A percentile compares a stretch with the other conserved stretches of the same genome.
These are phyloP conservation scores for Trachelus troglodyta DNA, from an alignment of 2,888 invertebrate species.

Conservation along the genomic window DNA sequence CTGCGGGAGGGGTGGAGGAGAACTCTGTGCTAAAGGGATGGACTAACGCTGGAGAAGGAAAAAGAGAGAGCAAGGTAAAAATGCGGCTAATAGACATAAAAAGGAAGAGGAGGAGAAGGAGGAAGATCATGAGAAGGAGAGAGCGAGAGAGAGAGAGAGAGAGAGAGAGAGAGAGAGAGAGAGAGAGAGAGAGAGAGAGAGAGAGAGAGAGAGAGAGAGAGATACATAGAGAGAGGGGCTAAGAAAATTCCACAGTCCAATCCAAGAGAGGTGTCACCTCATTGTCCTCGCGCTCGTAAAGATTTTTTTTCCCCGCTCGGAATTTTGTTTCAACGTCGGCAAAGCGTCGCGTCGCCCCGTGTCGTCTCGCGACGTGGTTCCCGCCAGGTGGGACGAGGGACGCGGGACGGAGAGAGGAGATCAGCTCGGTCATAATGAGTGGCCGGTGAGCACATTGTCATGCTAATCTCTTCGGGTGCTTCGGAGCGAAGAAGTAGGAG, in stretches of 20 bases:
- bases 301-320: constrained; percentile 39
- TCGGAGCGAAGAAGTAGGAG: constrained; percentile 26
- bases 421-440: constrained; percentile 58
- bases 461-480: constrained; percentile 54
- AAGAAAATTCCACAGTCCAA: constrained; percentile 30
- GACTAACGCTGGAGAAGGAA: background rate
- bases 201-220: constrained; percentile 13
- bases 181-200: constrained; percentile 9
- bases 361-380: background rate
- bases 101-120: background rate
- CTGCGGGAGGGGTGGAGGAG: constrained; percentile 36
- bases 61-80: constrained; percentile 18
- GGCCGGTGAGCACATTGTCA: constrained; percentile 62
- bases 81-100: background rate
- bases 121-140: constrained; percentile 25
- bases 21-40: background rate
- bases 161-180: constrained; percentile 11
- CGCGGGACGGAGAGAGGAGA: constrained; percentile 30
- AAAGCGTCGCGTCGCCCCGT: background rate
- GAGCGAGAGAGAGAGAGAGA: constrained; percentile 25
- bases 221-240: constrained; percentile 11
- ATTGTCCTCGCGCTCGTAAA: constrained; percentile 41
- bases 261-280: constrained; percentile 45
- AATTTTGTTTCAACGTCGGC: constrained; percentile 46
- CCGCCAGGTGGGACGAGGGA: constrained; percentile 17